Evolutionary conservation across 2,797 vertebrate species (phyloP), one percentile per base, ranked within the genome.

Genomic region (Gobionotothen gibberifrons): DNA sequence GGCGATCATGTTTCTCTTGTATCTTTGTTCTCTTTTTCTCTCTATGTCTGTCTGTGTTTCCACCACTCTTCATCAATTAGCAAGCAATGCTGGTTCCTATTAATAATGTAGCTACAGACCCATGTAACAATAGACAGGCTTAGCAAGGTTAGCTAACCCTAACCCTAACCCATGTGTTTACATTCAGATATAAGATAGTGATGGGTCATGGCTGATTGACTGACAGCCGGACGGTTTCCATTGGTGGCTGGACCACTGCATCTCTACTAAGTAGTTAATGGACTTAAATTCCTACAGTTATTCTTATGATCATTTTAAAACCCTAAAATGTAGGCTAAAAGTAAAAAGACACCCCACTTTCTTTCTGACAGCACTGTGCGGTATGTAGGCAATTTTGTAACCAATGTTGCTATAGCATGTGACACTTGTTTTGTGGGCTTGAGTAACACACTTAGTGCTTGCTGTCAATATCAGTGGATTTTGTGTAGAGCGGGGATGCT

Each of bases 11-110:
- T 85, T 86, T 71, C 61, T 63, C 68, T 80, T 61, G 56, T 66
- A 43, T 79, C 58, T 57, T 52, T 36, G 8, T 53, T 77, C 56
- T 44, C 71, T 70, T 51, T 72, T 59, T 48, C 75, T 72, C 65
- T 81, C 51, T 71, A 39, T 40, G 42, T 61, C 60, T 60, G 39
- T 40, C 52, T 36, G 66, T 69, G 55, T 75, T 85, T 88, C 71
- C 72, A 82, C 53, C 49, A 57, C 40, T 81, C 52, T 21, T 73
- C 56, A 86, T 88, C 51, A 88, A 79, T 83, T 87, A 81, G 74
- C 63, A 57, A 72, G 66, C 43, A 44, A 55, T 61, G 39, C 74
- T 68, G 56, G 36, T 73, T 62, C 36, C 36, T 29, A 68, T 85
- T 72, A 85, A 82, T 82, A 72, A 87, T 85, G 79, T 74, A 82